These are phyloP conservation scores for Anthopleura sola DNA, from an alignment of 64 coral and sea anemone species.

Conservation along the genomic window DNA sequence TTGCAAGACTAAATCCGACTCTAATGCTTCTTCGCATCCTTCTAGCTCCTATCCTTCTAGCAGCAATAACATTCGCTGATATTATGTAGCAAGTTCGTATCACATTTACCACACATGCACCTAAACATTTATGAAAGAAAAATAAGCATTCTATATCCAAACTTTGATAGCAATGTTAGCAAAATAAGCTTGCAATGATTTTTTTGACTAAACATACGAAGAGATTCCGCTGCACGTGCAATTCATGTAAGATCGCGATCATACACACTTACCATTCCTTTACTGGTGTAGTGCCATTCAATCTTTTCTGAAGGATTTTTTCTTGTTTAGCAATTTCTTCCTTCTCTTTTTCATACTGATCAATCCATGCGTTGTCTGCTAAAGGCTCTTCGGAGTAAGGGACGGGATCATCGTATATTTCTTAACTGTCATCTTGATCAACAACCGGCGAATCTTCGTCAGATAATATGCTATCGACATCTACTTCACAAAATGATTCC, in stretches of 20 bases:
- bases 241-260: not conserved
- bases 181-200: too few relatives aligned
- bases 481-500: not conserved
- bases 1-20: too few relatives aligned
- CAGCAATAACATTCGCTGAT: constrained; percentile 60
- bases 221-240: not conserved
- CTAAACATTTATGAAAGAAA: constrained; percentile 17
- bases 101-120: constrained; percentile 54
- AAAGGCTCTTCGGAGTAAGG: constrained; percentile 31
- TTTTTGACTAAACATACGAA: not conserved
- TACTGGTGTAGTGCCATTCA: not conserved
- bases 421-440: not conserved
- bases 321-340: constrained; percentile 6
- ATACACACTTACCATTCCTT: constrained; percentile 36
- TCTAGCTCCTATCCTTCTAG: too few relatives aligned
- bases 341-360: too few relatives aligned
- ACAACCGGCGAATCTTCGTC: too few relatives aligned
- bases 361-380: too few relatives aligned
- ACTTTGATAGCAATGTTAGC: not conserved
- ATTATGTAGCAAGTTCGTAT: not conserved
- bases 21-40: too few relatives aligned
- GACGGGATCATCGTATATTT: constrained; percentile 1
- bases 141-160: not conserved
- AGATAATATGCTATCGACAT: not conserved
- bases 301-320: not conserved